Percentiles rank a stretch among this genome's conserved stretches.
These are phyloP conservation scores for Calcarius lapponicus DNA, from an alignment of 2,797 vertebrate species.

Conservation along the genomic window DNA sequence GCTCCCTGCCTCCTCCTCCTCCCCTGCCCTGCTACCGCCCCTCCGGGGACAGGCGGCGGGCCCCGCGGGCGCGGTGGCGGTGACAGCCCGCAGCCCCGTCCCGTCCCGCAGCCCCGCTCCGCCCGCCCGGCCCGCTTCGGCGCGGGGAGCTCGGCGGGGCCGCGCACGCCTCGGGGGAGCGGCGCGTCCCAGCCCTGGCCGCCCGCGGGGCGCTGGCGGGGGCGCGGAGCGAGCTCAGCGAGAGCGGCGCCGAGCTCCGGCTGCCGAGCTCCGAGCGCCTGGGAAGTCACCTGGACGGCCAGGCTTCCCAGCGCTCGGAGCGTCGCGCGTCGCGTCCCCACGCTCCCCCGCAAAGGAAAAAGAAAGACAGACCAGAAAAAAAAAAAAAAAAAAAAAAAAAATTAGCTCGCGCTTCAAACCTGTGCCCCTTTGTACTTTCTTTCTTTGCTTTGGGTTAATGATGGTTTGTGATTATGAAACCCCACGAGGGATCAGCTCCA, in stretches of 20 bases:
- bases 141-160: neutral
- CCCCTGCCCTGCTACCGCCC: neutral
- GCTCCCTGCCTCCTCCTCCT: neutral
- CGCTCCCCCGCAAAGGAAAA: neutral
- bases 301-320: accelerated
- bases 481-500: neutral
- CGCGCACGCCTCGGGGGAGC: neutral
- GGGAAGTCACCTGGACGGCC: neutral
- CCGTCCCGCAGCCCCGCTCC: neutral
- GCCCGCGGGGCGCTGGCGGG: neutral
- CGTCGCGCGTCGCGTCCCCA: neutral
- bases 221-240: accelerated
- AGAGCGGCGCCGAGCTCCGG: neutral
- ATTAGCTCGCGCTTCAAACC: neutral
- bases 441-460: slow-evolving; percentile 2
- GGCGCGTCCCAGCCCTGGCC: neutral
- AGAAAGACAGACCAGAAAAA: neutral
- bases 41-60: neutral
- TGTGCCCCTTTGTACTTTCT: slow-evolving; percentile 37
- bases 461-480: slow-evolving; percentile 43
- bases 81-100: neutral
- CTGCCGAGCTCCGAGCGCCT: neutral
- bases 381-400: neutral
- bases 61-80: neutral
- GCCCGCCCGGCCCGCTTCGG: too few species aligned